These are phyloP conservation scores for Dicyrtoma fusca DNA, from an alignment of 2,888 invertebrate genomes.

Conservation along the genomic window DNA sequence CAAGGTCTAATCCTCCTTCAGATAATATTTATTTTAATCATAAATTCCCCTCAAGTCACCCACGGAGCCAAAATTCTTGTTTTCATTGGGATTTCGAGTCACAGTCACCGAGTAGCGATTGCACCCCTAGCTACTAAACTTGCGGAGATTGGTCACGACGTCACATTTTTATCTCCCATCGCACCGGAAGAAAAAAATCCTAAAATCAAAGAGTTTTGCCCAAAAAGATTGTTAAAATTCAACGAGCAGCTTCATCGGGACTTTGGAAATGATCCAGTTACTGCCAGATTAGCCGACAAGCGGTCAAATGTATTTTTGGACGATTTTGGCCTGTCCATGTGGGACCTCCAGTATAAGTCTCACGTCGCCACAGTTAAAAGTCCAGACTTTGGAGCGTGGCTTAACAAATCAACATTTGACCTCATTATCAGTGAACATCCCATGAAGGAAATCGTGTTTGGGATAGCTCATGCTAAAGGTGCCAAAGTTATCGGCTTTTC, in stretches of 20 bases:
- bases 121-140: slow-evolving; percentile 6
- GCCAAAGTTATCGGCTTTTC: background rate
- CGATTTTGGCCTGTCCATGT: too few species aligned
- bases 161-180: slow-evolving; percentile 5
- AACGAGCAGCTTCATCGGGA: too few species aligned
- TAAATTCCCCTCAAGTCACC: too few species aligned
- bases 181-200: background rate
- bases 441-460: background rate
- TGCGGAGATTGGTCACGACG: slow-evolving; percentile 1
- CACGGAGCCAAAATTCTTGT: background rate
- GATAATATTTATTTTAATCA: too few species aligned
- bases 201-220: slow-evolving; percentile 5
- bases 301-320: too few species aligned
- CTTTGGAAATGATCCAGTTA: too few species aligned
- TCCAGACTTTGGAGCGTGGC: background rate
- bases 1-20: too few species aligned
- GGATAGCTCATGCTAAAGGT: background rate
- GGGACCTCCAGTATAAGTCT: too few species aligned
- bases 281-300: too few species aligned
- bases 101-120: slow-evolving; percentile 8
- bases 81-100: background rate
- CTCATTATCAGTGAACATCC: slow-evolving; percentile 9
- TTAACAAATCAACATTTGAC: slow-evolving; percentile 1
- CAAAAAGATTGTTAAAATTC: background rate
- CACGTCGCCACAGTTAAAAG: too few species aligned